phyloP scores from a whole-genome alignment of 2,113 vertebrate species.

The Siniperca chuatsi region DNA sequence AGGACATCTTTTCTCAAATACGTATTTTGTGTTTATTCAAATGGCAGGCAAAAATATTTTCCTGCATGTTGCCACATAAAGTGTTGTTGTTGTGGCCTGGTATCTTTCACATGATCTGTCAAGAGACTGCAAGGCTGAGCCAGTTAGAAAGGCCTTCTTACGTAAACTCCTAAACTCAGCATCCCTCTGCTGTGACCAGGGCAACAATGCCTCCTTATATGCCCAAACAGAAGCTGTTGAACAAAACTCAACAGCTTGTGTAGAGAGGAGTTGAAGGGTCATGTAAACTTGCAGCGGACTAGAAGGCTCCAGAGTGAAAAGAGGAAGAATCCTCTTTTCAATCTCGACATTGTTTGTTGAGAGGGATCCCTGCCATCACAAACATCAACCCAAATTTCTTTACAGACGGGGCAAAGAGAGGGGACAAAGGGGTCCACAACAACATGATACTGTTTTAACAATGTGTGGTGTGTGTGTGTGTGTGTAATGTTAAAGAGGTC shows the following conservation, averaged over 20 bases:
- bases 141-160: constrained; percentile 71
- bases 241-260: constrained; percentile 75
- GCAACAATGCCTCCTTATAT: constrained; percentile 78
- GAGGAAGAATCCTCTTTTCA: constrained; percentile 78
- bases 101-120: constrained; percentile 75
- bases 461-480: constrained; percentile 48
- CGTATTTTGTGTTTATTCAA: constrained; percentile 56
- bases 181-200: constrained; percentile 73
- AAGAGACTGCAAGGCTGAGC: constrained; percentile 55
- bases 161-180: constrained; percentile 75
- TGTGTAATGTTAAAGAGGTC: constrained; percentile 50
- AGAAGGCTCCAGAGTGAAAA: constrained; percentile 75
- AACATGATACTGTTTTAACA: constrained; percentile 59
- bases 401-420: constrained; percentile 68
- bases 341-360: constrained; percentile 69
- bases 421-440: constrained; percentile 67
- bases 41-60: constrained; percentile 68
- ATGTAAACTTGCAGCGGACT: constrained; percentile 82
- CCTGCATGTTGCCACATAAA: constrained; percentile 62
- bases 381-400: constrained; percentile 76
- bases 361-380: constrained; percentile 78
- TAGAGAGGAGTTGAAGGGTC: constrained; percentile 82
- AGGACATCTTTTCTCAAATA: constrained; percentile 59
- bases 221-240: constrained; percentile 76
- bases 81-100: constrained; percentile 65